Evolutionary conservation across 2,797 vertebrate genomes (phyloP).

Genomic region (Tokudaia muenninki): DNA sequence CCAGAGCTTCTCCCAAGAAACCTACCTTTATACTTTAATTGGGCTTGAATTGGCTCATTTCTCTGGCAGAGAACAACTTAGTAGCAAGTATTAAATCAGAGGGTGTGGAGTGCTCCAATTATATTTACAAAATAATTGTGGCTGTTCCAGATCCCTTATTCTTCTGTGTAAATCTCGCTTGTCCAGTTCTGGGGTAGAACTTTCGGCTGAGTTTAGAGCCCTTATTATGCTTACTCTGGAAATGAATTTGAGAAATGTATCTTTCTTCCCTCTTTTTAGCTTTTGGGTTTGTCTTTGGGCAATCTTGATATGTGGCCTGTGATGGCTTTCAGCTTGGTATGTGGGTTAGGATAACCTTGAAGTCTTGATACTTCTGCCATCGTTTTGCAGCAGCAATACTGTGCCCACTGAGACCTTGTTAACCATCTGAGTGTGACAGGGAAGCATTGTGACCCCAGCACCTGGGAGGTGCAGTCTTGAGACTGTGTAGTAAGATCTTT

Average conservation of each 20-base stretch:
- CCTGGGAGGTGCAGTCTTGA: background rate
- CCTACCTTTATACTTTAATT: too few relatives aligned
- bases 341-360: background rate
- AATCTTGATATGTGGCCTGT: background rate
- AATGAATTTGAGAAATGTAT: background rate
- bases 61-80: background rate
- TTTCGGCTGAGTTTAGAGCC: background rate
- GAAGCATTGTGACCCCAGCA: background rate
- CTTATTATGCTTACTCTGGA: background rate
- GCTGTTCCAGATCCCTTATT: background rate
- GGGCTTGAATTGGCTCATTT: too few relatives aligned
- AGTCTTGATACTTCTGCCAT: background rate
- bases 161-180: background rate
- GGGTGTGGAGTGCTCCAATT: background rate
- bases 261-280: background rate
- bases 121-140: slow-evolving; percentile 12
- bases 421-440: background rate
- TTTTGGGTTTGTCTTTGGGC: background rate
- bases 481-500: background rate
- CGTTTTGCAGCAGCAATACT: background rate
- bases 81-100: background rate
- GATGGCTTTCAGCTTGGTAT: background rate
- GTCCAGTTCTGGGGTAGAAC: background rate
- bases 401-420: background rate
- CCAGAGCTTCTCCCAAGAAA: background rate